Evolutionary conservation across 2,888 invertebrate species (phyloP).

Genomic region (Drosophila longiperda): DNA sequence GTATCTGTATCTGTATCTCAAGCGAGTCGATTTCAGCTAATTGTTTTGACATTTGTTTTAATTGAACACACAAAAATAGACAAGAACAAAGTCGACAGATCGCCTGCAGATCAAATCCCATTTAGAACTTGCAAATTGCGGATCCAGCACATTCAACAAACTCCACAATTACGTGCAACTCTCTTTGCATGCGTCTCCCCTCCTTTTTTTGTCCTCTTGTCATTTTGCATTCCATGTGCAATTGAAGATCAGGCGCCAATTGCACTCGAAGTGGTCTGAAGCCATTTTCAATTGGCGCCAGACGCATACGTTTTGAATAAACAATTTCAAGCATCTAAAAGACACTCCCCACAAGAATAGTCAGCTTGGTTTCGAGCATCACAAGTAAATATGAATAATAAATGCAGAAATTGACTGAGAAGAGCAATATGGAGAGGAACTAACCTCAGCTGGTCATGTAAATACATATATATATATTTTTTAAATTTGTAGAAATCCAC

Average conservation of each 20-base stretch:
- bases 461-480: constrained; percentile 1
- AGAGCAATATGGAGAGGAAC: background rate
- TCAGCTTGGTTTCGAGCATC: constrained; percentile 9
- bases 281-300: constrained; percentile 52
- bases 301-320: constrained; percentile 44
- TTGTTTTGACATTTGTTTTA: constrained; percentile 59
- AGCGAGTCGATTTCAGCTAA: constrained; percentile 62
- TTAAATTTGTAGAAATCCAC: background rate
- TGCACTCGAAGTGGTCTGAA: constrained; percentile 37
- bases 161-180: constrained; percentile 38
- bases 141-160: constrained; percentile 33
- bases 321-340: constrained; percentile 39
- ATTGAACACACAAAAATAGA: background rate
- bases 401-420: background rate
- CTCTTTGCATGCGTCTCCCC: background rate
- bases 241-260: constrained; percentile 55
- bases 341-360: constrained; percentile 31
- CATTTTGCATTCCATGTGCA: constrained; percentile 48
- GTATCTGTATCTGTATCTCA: constrained; percentile 50
- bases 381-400: constrained; percentile 4
- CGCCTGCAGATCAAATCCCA: constrained; percentile 35
- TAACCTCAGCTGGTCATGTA: constrained; percentile 3
- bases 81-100: constrained; percentile 18
- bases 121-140: constrained; percentile 55
- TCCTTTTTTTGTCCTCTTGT: constrained; percentile 6